Evolutionary conservation across 2,113 vertebrate species (phyloP).

Genomic region (Platichthys stellatus): DNA sequence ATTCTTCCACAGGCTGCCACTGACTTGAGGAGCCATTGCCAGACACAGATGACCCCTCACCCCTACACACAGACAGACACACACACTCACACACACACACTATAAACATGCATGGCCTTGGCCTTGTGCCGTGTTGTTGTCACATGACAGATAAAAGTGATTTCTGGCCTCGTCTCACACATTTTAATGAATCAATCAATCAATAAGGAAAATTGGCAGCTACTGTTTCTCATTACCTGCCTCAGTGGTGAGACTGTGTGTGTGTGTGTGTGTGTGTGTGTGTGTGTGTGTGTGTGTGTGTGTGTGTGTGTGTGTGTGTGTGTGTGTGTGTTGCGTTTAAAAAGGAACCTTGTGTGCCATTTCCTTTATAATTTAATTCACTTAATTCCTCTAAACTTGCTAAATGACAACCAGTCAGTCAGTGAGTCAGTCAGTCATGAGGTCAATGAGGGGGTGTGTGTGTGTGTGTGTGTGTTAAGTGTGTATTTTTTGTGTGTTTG

Average conservation of each 20-base stretch:
- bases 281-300: background rate
- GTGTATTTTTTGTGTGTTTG: background rate
- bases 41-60: conserved; percentile 65
- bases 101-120: too few relatives aligned
- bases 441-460: conserved; percentile 8
- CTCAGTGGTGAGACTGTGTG: background rate
- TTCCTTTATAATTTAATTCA: background rate
- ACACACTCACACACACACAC: conserved; percentile 22
- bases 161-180: conserved; percentile 12
- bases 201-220: conserved; percentile 33
- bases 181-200: conserved; percentile 23
- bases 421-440: conserved; percentile 37
- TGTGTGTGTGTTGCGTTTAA: background rate
- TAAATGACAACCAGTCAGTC: background rate
- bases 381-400: background rate
- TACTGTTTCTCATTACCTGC: conserved; percentile 49
- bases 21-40: conserved; percentile 69
- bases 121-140: background rate
- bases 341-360: background rate
- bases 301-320: background rate
- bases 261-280: background rate
- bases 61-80: background rate
- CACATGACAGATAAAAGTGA: conserved; percentile 46
- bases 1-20: conserved; percentile 75
- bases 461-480: conserved; percentile 1